Conservation (phyloP, 2,888 invertebrate genomes). For the Cephus pulcher region DNA sequence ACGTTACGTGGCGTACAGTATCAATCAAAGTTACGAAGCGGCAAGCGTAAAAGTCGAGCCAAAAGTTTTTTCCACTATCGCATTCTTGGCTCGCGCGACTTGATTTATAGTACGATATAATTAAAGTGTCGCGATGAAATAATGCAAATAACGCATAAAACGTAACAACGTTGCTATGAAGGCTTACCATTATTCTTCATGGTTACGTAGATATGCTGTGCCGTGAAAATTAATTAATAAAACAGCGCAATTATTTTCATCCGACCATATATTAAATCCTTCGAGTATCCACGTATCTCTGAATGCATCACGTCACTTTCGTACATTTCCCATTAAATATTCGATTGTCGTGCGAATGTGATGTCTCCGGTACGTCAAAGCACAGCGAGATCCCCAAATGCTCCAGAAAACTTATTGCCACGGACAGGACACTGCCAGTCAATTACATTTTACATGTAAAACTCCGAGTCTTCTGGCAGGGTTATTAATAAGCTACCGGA, state of each 20-base stretch:
- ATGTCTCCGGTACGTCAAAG: background rate
- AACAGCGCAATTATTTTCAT: background rate
- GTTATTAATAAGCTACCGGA: background rate
- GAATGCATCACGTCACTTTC: background rate
- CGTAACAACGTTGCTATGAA: conserved; percentile 40
- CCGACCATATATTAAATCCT: background rate
- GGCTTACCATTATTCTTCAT: background rate
- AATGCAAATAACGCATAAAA: conserved; percentile 58
- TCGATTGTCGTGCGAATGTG: background rate
- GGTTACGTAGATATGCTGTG: background rate
- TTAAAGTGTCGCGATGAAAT: conserved; percentile 61
- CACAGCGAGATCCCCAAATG: background rate
- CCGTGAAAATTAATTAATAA: background rate
- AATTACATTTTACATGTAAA: background rate
- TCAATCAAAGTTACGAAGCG: too few species aligned
- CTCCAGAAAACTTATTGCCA: background rate
- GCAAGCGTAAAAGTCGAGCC: too few species aligned
- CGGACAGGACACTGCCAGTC: background rate
- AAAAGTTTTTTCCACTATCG: too few species aligned
- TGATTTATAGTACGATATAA: conserved; percentile 60
- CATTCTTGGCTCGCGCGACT: background rate
- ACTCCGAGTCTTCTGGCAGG: background rate
- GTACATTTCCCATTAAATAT: too few species aligned
- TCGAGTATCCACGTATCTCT: background rate
- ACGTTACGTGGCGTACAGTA: too few species aligned